Conservation (phyloP, 2,113 vertebrate species). For the Perca fluviatilis region DNA sequence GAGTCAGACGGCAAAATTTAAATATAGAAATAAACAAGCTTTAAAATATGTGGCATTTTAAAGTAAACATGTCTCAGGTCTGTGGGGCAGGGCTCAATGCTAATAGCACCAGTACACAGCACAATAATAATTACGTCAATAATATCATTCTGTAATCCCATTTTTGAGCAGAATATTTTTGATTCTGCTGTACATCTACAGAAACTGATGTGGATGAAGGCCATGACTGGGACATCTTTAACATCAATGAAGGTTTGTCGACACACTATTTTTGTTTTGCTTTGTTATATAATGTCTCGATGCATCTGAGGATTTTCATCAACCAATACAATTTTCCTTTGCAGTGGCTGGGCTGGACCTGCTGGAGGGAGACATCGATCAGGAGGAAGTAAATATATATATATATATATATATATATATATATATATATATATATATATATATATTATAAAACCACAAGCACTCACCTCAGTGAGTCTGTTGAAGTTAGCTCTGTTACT, state of each 20-base stretch:
- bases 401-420: no score
- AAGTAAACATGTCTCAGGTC: neutral
- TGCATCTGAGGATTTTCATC: neutral
- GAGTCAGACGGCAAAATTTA: no score
- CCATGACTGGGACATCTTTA: constrained; percentile 87
- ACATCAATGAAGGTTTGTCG: constrained; percentile 89
- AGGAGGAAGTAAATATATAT: constrained; percentile 75
- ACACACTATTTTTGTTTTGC: neutral
- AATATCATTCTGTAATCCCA: neutral
- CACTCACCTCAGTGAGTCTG: neutral
- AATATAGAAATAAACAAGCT: neutral
- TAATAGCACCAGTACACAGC: neutral
- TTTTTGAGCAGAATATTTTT: neutral
- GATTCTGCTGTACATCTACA: constrained; percentile 58
- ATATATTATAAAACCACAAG: no score
- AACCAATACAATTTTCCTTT: constrained; percentile 43
- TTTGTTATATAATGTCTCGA: neutral
- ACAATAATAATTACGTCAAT: neutral
- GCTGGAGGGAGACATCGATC: constrained; percentile 90
- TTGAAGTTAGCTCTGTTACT: neutral
- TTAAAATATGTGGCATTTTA: neutral
- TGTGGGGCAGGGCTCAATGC: neutral
- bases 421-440: no score
- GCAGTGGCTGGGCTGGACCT: constrained; percentile 87
- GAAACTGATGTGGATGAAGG: constrained; percentile 88